Evolutionary conservation across 1,140 invertebrate species (phyloP).

Genomic region (Drosophila guanche): DNA sequence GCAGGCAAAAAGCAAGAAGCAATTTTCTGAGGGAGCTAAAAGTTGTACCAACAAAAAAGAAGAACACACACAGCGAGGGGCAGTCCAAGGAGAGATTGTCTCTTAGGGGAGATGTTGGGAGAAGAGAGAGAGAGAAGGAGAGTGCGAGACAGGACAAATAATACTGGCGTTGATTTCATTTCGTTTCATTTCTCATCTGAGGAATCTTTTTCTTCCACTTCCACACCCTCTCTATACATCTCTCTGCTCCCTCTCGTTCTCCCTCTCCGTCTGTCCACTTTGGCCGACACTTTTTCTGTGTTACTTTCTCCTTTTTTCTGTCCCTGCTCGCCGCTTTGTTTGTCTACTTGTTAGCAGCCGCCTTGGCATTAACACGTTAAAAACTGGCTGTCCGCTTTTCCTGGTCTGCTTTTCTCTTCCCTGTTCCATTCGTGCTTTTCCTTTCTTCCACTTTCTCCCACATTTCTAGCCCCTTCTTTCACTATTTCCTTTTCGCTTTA

Average conservation of each 20-base stretch:
- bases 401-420: neutral
- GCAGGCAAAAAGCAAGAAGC: constrained; percentile 33
- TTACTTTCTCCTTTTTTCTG: constrained; percentile 26
- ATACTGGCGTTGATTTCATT: constrained; percentile 78
- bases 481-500: constrained; percentile 60
- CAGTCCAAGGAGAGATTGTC: constrained; percentile 3
- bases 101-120: constrained; percentile 2
- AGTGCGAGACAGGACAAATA: constrained; percentile 55
- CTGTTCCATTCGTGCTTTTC: neutral
- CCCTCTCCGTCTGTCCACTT: constrained; percentile 11
- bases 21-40: constrained; percentile 28
- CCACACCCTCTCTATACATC: neutral
- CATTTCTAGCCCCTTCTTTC: neutral
- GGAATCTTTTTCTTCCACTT: neutral
- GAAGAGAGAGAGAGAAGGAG: neutral
- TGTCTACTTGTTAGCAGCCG: constrained; percentile 73
- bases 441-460: neutral
- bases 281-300: constrained; percentile 33
- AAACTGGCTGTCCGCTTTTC: constrained; percentile 36
- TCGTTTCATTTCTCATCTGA: constrained; percentile 54
- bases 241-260: constrained; percentile 13
- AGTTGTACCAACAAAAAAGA: constrained; percentile 15
- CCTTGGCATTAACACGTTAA: constrained; percentile 75
- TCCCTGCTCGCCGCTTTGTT: constrained; percentile 45
- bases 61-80: neutral